phyloP scores from a whole-genome alignment of 2,888 invertebrate genomes.

The Odontothrips loti region DNA sequence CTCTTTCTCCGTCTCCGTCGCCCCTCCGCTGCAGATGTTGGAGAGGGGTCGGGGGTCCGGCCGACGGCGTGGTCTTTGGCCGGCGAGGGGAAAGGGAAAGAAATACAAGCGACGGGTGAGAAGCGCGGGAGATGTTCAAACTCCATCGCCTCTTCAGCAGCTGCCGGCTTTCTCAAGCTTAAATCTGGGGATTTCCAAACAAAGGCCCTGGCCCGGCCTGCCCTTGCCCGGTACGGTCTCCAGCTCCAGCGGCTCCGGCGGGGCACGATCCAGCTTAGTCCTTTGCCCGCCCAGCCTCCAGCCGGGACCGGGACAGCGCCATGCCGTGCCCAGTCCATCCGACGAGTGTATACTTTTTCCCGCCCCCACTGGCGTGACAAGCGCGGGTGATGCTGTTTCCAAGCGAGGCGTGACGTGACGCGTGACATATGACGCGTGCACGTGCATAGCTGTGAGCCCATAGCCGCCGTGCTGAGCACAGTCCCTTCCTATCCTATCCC shows the following conservation, averaged over 20 bases:
- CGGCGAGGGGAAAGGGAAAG: conserved; percentile 5
- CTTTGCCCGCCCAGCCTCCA: neutral
- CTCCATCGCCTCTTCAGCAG: conserved; percentile 21
- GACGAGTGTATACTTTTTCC: no score
- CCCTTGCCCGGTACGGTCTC: neutral
- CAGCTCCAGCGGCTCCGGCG: neutral
- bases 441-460: no score
- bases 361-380: no score
- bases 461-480: no score
- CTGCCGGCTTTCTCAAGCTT: conserved; percentile 24
- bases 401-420: no score
- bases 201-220: neutral
- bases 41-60: neutral
- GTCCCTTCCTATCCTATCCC: no score
- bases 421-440: no score
- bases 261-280: neutral
- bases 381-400: no score
- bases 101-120: conserved; percentile 12
- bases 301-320: neutral
- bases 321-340: no score
- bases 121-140: conserved; percentile 26
- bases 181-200: conserved; percentile 26
- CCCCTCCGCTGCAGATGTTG: neutral
- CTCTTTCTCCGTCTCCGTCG: no score
- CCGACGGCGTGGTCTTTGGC: neutral